Evolutionary conservation across 92 coral and sea anemone genomes (phyloP).

Genomic region (Zoanthus sociatus): DNA sequence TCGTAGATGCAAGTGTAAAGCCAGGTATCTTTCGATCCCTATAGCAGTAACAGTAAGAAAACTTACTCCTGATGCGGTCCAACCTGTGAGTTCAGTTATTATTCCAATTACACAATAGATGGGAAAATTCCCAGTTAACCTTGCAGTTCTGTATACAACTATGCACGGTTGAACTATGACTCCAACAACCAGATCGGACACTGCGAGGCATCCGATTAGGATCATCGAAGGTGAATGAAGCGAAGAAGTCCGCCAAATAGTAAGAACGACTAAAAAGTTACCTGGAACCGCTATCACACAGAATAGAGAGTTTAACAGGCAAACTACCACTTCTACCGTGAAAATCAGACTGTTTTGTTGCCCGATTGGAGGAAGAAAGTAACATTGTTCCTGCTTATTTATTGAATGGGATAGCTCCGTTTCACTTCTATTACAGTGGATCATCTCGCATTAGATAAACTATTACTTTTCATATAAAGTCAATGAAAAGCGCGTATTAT

Average conservation of each 20-base stretch:
- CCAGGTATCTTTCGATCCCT: slow-evolving; percentile 69
- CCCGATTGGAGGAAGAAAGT: background rate
- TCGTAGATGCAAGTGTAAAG: slow-evolving; percentile 63
- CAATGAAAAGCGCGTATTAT: background rate
- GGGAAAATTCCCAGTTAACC: slow-evolving; percentile 30
- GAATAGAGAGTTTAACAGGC: slow-evolving; percentile 58
- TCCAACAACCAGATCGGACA: slow-evolving; percentile 72
- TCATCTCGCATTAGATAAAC: background rate
- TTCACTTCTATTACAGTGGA: background rate
- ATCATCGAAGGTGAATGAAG: slow-evolving; percentile 72
- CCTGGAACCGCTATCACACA: slow-evolving; percentile 59
- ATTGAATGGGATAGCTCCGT: background rate
- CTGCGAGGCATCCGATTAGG: slow-evolving; percentile 66
- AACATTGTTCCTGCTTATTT: slow-evolving; percentile 7
- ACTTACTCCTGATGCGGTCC: slow-evolving; percentile 58
- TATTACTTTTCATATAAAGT: background rate
- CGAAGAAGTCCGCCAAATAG: slow-evolving; percentile 58
- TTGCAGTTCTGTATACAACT: slow-evolving; percentile 74
- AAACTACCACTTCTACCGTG: slow-evolving; percentile 19
- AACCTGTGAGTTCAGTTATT: slow-evolving; percentile 54
- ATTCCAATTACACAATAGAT: slow-evolving; percentile 69
- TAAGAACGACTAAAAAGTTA: slow-evolving; percentile 48
- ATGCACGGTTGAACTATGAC: slow-evolving; percentile 69
- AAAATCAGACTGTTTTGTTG: background rate
- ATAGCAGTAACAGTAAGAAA: slow-evolving; percentile 71